Evolutionary conservation across 1,140 invertebrate species (phyloP), one percentile per base, ranked within the genome.

Genomic region (Anoplolepis gracilipes): DNA sequence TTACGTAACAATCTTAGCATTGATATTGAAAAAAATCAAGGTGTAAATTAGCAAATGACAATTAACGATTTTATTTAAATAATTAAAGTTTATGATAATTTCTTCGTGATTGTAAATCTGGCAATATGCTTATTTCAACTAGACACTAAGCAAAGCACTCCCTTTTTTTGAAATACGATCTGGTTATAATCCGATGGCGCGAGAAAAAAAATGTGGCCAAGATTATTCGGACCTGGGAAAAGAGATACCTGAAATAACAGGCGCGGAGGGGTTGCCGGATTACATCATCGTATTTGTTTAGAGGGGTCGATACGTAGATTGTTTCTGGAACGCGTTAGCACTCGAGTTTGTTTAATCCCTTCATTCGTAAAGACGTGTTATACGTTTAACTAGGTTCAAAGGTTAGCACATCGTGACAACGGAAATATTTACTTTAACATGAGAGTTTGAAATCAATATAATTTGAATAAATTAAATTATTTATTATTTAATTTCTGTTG

Each of bases 181-280:
- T 36, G 11, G 22, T 19, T 77, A 65, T 87, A 85, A 90, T 90
- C 88, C 79, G 85, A 89, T 87, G 53, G 88, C 62, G 61, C 61
- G 30, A 42, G 57, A 64, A 72, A 85, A 69, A 85, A 86, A 86
- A 84, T 55, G 70, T 76, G 49, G 42, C 62, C 49, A 64, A 77
- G 78, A 73, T 87, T 57, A 89, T 85, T 85, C 49, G 22, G 49
- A 82, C 59, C 81, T 72, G 76, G 36, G 65, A 57, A 79, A 49
- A 65, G 69, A 36, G 69, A 59, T 90, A 90, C 81, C 88, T 90
- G 88, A 90, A 90, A 90, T 90, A 90, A 90, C 88, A 90, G 70
- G 33, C 78, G 53, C 36, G 25, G 72, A 85, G 59, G 64, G 55
- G 55, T 82, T 46, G 75, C 59, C 53, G 85, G 88, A 90, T 90